Evolutionary conservation across 2,888 invertebrate species (phyloP).

Genomic region (Mesorhabditis belari): DNA sequence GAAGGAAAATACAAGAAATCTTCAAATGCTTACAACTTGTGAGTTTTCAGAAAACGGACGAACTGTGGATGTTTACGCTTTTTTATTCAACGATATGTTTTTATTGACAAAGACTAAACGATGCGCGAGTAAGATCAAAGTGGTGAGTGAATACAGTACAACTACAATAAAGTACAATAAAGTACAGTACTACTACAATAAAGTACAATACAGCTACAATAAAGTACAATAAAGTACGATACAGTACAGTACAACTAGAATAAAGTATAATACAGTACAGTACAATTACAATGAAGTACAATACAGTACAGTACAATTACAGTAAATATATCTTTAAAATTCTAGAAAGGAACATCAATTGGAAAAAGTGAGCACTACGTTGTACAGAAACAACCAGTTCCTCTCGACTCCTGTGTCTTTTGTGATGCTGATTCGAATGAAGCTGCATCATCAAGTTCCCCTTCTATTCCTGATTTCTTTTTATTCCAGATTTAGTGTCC

Average conservation of each 20-base stretch:
- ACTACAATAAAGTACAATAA: not conserved
- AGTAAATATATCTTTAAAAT: not conserved
- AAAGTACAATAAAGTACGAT: too few species aligned
- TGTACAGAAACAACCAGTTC: conserved; percentile 58
- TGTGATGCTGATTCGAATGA: conserved; percentile 57
- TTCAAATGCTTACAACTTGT: not conserved
- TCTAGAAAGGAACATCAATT: conserved; percentile 34
- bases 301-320: not conserved
- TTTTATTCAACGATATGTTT: conserved; percentile 65
- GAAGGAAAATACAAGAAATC: not conserved
- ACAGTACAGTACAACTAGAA: not conserved
- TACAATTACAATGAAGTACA: too few species aligned
- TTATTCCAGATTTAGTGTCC: conserved; percentile 27
- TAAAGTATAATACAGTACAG: not conserved
- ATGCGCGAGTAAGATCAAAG: conserved; percentile 39
- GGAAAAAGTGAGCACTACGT: conserved; percentile 52
- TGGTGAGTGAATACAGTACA: conserved; percentile 6
- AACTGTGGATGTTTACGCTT: conserved; percentile 62
- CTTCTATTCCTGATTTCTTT: not conserved
- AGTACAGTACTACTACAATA: not conserved
- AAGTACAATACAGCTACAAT: too few species aligned
- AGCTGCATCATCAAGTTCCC: conserved; percentile 21
- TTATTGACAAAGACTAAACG: conserved; percentile 63
- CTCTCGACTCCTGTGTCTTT: conserved; percentile 58
- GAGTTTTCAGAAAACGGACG: conserved; percentile 59